Percentiles rank a stretch among this genome's conserved stretches.
Evolutionary conservation across 2,888 invertebrate species (phyloP).

Genomic region (Sclerodermus sp.): DNA sequence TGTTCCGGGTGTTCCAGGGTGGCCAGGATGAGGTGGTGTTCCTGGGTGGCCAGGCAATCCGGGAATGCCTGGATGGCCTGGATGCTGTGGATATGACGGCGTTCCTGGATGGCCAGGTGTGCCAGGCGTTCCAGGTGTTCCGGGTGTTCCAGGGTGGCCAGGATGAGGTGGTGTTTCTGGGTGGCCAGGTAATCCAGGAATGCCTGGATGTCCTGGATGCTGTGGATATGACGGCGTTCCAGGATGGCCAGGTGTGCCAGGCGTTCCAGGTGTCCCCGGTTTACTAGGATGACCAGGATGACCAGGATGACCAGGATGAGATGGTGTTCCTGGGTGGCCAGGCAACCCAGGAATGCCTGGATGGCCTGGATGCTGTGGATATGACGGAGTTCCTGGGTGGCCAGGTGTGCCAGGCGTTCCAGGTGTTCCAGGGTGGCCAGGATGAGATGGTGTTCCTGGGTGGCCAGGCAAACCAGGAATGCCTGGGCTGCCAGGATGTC

Average conservation of each 20-base stretch:
- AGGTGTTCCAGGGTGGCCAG: slow-evolving; percentile 24
- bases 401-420: slow-evolving; percentile 4
- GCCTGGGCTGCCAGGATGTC: neutral
- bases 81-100: slow-evolving; percentile 2
- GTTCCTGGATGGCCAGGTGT: slow-evolving; percentile 32
- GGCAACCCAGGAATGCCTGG: slow-evolving; percentile 19
- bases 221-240: neutral
- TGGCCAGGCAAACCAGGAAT: no score
- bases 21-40: no score
- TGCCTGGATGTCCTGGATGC: slow-evolving; percentile 15
- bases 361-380: no score
- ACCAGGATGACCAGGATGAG: slow-evolving; percentile 15
- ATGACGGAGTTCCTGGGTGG: slow-evolving; percentile 13
- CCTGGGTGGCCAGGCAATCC: slow-evolving; percentile 16
- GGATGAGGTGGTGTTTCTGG: slow-evolving; percentile 23
- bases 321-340: slow-evolving; percentile 24
- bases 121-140: slow-evolving; percentile 34
- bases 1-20: slow-evolving; percentile 33
- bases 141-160: slow-evolving; percentile 21
- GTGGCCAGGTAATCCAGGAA: slow-evolving; percentile 10
- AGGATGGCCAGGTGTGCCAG: slow-evolving; percentile 23
- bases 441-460: slow-evolving; percentile 24
- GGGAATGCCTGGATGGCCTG: slow-evolving; percentile 12
- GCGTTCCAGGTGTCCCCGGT: slow-evolving; percentile 16
- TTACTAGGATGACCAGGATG: slow-evolving; percentile 18